Conservation (phyloP, 2,888 invertebrate species). For the Sarcophaga carnaria region DNA sequence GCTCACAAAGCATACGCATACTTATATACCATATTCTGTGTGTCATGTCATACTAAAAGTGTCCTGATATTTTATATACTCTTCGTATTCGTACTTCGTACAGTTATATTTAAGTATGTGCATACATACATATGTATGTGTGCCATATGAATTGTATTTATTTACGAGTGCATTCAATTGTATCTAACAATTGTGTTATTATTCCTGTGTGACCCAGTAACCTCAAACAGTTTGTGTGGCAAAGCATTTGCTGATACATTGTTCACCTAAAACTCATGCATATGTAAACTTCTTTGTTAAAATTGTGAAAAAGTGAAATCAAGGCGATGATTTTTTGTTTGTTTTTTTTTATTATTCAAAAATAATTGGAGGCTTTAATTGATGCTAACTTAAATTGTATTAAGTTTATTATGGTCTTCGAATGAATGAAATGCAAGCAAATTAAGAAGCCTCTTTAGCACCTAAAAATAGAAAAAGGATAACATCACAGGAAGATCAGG, state of each 20-base stretch:
- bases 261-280: slow-evolving; percentile 33
- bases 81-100: background rate
- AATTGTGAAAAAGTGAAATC: background rate
- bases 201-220: slow-evolving; percentile 53
- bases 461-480: too few relatives aligned
- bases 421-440: too few relatives aligned
- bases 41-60: background rate
- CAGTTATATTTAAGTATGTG: background rate
- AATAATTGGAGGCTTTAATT: slow-evolving; percentile 1
- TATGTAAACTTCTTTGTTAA: slow-evolving; percentile 37
- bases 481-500: too few relatives aligned
- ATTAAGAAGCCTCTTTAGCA: too few relatives aligned
- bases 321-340: background rate
- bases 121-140: background rate
- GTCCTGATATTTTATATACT: background rate
- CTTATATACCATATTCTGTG: too few relatives aligned
- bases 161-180: slow-evolving; percentile 12
- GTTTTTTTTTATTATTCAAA: slow-evolving; percentile 6
- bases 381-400: background rate
- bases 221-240: slow-evolving; percentile 47
- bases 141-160: background rate
- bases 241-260: slow-evolving; percentile 56
- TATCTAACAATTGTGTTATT: slow-evolving; percentile 29
- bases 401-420: too few relatives aligned
- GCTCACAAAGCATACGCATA: background rate